Percentiles rank a stretch among this genome's conserved stretches.
These are phyloP conservation scores for Nudaria mundana DNA, from an alignment of 2,888 invertebrate species.

Conservation along the genomic window DNA sequence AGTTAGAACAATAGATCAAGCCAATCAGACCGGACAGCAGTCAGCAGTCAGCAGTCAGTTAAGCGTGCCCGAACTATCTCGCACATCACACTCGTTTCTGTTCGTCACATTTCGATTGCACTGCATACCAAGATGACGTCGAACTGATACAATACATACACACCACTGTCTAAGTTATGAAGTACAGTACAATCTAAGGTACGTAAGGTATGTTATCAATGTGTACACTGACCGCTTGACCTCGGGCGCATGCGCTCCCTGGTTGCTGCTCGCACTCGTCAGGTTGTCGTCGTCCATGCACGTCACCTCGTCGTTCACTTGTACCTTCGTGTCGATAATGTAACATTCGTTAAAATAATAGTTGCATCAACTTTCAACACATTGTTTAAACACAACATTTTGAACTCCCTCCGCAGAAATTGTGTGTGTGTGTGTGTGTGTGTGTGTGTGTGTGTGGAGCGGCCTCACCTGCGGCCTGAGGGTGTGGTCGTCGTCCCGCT, in stretches of 20 bases:
- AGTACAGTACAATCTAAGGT: no score
- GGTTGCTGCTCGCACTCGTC: slow-evolving; percentile 16
- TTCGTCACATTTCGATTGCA: slow-evolving; percentile 5
- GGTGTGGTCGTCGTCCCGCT: not conserved
- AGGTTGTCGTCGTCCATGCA: slow-evolving; percentile 22
- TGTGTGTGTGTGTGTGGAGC: not conserved
- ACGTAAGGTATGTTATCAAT: no score
- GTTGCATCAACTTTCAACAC: no score
- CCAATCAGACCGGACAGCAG: slow-evolving; percentile 5
- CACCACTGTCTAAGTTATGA: no score
- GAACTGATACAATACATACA: no score
- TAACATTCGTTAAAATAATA: not conserved
- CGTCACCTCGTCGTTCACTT: slow-evolving; percentile 37
- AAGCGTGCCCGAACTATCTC: slow-evolving; percentile 3
- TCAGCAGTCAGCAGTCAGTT: slow-evolving; percentile 3
- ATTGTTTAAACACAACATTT: no score
- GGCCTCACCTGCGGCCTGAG: not conserved
- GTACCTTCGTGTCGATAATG: slow-evolving; percentile 32
- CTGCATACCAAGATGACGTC: no score
- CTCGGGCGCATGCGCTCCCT: slow-evolving; percentile 41
- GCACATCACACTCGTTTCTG: no score
- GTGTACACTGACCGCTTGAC: slow-evolving; percentile 57
- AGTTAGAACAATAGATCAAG: slow-evolving; percentile 5
- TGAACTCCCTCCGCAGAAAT: not conserved
- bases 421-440: not conserved